Evolutionary conservation across 2,113 vertebrate species (phyloP).

Genomic region (Dipodomys ordii): DNA sequence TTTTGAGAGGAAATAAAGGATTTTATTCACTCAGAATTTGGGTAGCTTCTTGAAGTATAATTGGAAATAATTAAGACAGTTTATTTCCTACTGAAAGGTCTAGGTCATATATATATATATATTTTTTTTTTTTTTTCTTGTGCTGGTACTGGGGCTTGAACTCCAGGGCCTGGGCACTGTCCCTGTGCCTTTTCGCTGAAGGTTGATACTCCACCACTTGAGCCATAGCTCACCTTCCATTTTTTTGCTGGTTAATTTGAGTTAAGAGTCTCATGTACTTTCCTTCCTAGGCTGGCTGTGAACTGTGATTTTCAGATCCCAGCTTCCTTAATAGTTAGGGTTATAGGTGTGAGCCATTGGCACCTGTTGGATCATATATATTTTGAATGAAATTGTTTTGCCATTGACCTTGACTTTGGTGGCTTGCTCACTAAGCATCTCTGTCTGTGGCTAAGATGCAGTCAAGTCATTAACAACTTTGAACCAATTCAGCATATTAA

Average conservation of each 20-base stretch:
- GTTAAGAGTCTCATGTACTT: no score
- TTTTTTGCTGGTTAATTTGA: no score
- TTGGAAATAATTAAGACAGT: slow-evolving; percentile 75
- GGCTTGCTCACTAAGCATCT: slow-evolving; percentile 54
- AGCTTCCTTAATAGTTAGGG: no score
- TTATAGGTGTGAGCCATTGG: no score
- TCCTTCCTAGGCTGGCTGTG: no score
- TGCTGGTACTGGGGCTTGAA: no score
- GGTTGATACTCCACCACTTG: no score
- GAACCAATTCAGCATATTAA: slow-evolving; percentile 58
- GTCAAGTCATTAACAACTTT: slow-evolving; percentile 46
- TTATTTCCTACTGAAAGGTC: slow-evolving; percentile 61
- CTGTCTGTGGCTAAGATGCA: slow-evolving; percentile 47
- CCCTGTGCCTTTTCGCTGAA: no score
- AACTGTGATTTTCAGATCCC: no score
- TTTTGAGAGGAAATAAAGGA: slow-evolving; percentile 55
- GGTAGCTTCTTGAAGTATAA: slow-evolving; percentile 64
- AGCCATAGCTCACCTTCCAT: no score
- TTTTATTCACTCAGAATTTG: slow-evolving; percentile 64
- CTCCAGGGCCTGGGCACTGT: no score
- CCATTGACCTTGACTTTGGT: slow-evolving; percentile 62
- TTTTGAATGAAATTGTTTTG: slow-evolving; percentile 74
- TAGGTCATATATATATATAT: slow-evolving; percentile 35
- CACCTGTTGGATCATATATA: slow-evolving; percentile 57
- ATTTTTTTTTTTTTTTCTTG: no score